Evolutionary conservation across 2,797 vertebrate species (phyloP), one percentile per base, ranked within the genome.

Genomic region (Enteromius anoplus): DNA sequence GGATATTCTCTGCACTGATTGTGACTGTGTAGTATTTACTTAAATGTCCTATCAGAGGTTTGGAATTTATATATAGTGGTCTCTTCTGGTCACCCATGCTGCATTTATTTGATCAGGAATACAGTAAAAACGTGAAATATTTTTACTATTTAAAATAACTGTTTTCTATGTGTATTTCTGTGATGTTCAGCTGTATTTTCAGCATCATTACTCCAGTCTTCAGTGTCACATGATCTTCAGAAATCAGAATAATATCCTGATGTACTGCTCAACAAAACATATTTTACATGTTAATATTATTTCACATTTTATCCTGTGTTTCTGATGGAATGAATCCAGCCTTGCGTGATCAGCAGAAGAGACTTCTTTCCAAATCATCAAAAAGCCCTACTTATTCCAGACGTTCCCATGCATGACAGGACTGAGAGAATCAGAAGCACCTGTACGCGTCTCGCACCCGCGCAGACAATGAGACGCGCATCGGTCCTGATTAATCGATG

Each of bases 401-500:
- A 26, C 23, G 26, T 26, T 12, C 11, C 23, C 11, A 14, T 70
- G 12, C 7, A 0, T 47, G 45, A 21, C 8, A 11, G 17, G 1
- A 21, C 5, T 21, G 45, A 51, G 45, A 21, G 45, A 49, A 5
- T 10, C 69, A 29, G 42, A 29, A 29, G 45, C 69, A 49, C 23
- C 42, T 71, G 68, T 23, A 7, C 12, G 21, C 32, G 21, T 62
- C 58, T 29, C 29, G 4, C 26, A 5, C 26, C 17, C 12, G 19
- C 12, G 2, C 8, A 64, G 29, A 66, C 47, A 37, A 40, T 53
- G 14, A 51, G 34, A 11, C 0, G 8, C n/a, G 51, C 77, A 69
- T 79, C 47, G n/a, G 47, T 58, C 26, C 81, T 84, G 81, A 87
- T 85, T 79, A 84, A 87, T 87, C 29, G 40, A 78, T 71, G 45